Base-by-base conservation (phyloP, 2,797 vertebrate genomes). In the Ptychobarbus kaznakovi region DNA sequence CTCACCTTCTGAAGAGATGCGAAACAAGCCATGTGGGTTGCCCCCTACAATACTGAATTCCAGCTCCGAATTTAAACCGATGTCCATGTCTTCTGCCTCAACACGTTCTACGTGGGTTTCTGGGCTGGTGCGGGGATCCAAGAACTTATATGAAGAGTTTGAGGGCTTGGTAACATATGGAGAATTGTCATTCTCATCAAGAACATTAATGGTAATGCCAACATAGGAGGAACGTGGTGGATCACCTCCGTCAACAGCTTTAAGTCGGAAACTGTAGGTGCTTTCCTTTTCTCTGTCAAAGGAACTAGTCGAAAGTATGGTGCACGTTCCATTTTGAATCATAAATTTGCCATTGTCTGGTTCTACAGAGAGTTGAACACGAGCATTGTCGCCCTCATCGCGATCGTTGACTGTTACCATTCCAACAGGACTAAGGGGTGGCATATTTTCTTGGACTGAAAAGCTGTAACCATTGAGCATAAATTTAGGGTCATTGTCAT, bases 401-500 rank as follows among this genome's bases (percentile, higher is more conserved):
- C 95, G 95, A 86, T 99, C 98, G 0, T 96, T 97, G 88, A 99
- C 98, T 0, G 97, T 99, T 86, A 99, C 98, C 88, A 99, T 97
- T 12, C 98, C 98, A 6, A 99, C 98, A 0, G 98, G 97, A 91
- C 97, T 99, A 76, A 98, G 95, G 0, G 97, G 96, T 0, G 96
- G 95, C 97, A 99, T 97, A 93, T 99, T 99, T 91, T 99, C 98
- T 88, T 95, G 96, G 87, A 99, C 97, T 0, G 98, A 99, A 93
- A 99, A 99, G 92, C 97, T 99, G 92, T 99, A 99, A 90, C 96
- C 96, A 0, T 94, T 97, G 61, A 99, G 92, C 97, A 97, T 99
- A 80, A 99, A 99, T 89, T 98, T 99, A 51, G 98, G 98, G 90
- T 99, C 97, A 0, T 99, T 99, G 95, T 99, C 98, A n/a, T 99